A percentile compares a stretch with the other conserved stretches of the same genome.
Evolutionary conservation across 2,888 invertebrate species (phyloP).

Genomic region (Temnothorax rugatulus): DNA sequence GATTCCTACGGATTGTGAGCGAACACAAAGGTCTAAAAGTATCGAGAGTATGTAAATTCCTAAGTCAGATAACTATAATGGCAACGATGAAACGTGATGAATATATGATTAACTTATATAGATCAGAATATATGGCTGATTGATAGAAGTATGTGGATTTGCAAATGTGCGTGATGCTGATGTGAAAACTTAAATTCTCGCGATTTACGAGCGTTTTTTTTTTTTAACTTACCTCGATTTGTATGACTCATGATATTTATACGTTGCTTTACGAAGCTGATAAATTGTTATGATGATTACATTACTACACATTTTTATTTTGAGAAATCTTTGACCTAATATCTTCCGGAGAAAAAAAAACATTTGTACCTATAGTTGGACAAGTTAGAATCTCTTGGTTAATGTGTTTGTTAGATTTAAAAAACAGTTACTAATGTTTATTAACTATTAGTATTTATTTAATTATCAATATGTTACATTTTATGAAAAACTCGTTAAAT

Average conservation of each 20-base stretch:
- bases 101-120: slow-evolving; percentile 61
- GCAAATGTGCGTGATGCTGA: slow-evolving; percentile 46
- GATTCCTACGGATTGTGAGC: slow-evolving; percentile 42
- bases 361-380: not conserved
- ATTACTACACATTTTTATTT: not conserved
- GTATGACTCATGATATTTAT: not conserved
- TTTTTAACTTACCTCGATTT: not conserved
- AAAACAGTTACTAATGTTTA: not conserved
- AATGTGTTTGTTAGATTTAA: not conserved
- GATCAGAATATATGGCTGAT: slow-evolving; percentile 30
- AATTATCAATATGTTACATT: not conserved
- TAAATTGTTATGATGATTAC: not conserved
- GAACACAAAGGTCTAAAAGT: slow-evolving; percentile 42
- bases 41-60: slow-evolving; percentile 60
- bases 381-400: not conserved
- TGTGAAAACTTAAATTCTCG: not conserved
- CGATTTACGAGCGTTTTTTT: not conserved
- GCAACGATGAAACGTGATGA: slow-evolving; percentile 72
- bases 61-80: slow-evolving; percentile 60
- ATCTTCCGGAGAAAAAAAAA: not conserved
- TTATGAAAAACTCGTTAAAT: not conserved
- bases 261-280: not conserved
- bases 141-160: slow-evolving; percentile 43
- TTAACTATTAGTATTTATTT: not conserved
- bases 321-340: not conserved